These are phyloP conservation scores for Dysidea cf. avara DNA, from an alignment of 37 sponge, comb jelly and placozoan genomes.

Conservation along the genomic window DNA sequence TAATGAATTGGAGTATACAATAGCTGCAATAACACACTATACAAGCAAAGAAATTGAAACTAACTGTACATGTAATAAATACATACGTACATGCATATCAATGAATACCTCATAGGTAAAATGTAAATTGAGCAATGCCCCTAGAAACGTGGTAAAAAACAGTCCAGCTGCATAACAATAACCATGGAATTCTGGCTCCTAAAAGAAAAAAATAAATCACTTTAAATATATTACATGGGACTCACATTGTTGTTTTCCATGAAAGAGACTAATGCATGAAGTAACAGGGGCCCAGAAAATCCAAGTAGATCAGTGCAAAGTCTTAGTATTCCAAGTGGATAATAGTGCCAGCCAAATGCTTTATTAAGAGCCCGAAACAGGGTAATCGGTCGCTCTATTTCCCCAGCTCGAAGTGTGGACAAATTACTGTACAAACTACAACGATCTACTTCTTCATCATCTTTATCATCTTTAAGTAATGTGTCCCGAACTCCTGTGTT, in stretches of 20 bases:
- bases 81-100: not conserved
- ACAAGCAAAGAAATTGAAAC: too few species aligned
- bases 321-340: constrained; percentile 91
- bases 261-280: constrained; percentile 78
- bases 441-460: too few species aligned
- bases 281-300: constrained; percentile 90
- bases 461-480: too few species aligned
- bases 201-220: not conserved
- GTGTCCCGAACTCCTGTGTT: too few species aligned
- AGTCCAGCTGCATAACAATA: constrained; percentile 83
- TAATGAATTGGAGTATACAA: too few species aligned
- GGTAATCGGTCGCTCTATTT: constrained; percentile 15
- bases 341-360: constrained; percentile 89
- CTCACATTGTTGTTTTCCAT: constrained; percentile 79
- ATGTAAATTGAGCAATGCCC: constrained; percentile 65
- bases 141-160: constrained; percentile 57
- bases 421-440: too few species aligned
- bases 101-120: constrained; percentile 67
- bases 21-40: too few species aligned
- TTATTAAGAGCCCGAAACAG: constrained; percentile 74
- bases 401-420: too few species aligned
- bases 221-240: not conserved
- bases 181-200: constrained; percentile 80
- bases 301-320: constrained; percentile 70
- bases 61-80: not conserved